A percentile compares a stretch with the other conserved stretches of the same genome.
These are phyloP conservation scores for Drosophila nannoptera DNA, from an alignment of 1,140 invertebrate genomes.

Conservation along the genomic window DNA sequence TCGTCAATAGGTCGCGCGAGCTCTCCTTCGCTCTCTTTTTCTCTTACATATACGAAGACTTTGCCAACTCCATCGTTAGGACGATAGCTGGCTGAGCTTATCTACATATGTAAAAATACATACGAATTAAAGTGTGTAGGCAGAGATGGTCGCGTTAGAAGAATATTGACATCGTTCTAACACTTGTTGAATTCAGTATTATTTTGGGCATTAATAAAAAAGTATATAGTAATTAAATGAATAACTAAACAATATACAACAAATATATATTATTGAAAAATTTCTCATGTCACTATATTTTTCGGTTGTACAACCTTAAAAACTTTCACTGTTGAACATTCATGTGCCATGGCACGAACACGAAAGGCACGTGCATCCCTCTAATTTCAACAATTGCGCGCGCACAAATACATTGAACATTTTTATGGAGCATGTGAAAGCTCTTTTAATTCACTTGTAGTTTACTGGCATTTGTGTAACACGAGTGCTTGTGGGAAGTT, in stretches of 20 bases:
- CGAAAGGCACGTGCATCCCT: conserved; percentile 26
- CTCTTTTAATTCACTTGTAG: conserved; percentile 32
- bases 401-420: conserved; percentile 36
- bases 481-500: conserved; percentile 17
- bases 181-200: conserved; percentile 32
- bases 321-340: background rate
- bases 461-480: conserved; percentile 28
- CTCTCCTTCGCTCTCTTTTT: background rate
- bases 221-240: background rate
- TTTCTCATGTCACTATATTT: background rate
- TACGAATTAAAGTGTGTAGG: background rate
- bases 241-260: too few species aligned
- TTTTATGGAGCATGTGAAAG: conserved; percentile 28
- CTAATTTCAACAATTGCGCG: conserved; percentile 39
- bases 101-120: background rate
- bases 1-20: background rate
- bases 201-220: background rate
- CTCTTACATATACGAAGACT: conserved; percentile 6
- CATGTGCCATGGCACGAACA: conserved; percentile 8
- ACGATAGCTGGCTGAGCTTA: conserved; percentile 16
- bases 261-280: too few species aligned
- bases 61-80: conserved; percentile 7
- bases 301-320: background rate
- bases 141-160: conserved; percentile 16
- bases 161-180: conserved; percentile 1